Conservation (phyloP, 2,113 vertebrate genomes). For the Neotragus pygmaeus region DNA sequence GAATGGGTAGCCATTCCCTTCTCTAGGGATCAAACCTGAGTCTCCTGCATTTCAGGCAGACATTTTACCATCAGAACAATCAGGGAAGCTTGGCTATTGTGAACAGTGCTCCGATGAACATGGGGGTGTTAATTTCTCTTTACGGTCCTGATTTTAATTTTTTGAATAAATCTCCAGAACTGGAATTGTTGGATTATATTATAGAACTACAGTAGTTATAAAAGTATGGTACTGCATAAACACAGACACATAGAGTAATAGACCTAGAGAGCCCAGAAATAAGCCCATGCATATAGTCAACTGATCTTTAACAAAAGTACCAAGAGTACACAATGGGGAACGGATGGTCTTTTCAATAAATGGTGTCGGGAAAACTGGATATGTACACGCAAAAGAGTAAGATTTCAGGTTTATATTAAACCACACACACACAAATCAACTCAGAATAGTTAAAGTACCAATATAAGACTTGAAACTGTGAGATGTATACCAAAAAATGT, state of each 20-base stretch:
- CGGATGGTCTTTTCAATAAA: neutral
- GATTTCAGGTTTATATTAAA: neutral
- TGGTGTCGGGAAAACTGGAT: neutral
- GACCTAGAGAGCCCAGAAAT: neutral
- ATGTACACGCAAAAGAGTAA: neutral
- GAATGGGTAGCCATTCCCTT: neutral
- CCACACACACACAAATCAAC: neutral
- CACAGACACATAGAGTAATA: neutral
- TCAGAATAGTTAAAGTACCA: neutral
- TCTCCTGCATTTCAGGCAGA: neutral
- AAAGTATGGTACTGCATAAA: neutral
- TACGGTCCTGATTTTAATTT: neutral
- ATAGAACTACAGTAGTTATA: neutral
- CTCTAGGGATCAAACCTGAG: neutral
- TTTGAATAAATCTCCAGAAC: neutral
- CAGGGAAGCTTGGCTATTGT: neutral
- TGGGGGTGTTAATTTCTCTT: neutral
- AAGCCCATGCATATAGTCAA: neutral
- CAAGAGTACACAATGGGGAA: neutral
- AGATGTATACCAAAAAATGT: neutral
- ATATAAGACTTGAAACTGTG: neutral
- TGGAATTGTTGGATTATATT: neutral
- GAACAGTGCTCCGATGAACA: neutral
- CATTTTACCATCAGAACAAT: neutral
- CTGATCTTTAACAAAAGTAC: neutral